Conservation (phyloP, 1,140 invertebrate species). For the Drosophila biarmipes region DNA sequence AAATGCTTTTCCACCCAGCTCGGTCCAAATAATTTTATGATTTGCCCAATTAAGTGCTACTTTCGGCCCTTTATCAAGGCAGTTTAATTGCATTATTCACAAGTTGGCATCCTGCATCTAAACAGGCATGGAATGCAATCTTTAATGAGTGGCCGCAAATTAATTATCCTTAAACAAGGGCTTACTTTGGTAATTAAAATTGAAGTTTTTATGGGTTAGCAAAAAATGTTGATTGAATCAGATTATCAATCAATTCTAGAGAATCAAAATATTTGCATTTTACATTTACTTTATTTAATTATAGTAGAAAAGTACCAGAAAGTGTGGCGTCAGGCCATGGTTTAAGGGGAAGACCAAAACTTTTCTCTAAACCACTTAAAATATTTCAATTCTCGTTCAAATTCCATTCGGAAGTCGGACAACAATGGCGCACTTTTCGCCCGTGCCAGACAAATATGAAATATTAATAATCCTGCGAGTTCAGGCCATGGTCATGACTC, state of each 20-base stretch:
- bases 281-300: no score
- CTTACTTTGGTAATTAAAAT: not conserved
- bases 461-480: slow-evolving; percentile 73
- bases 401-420: slow-evolving; percentile 21
- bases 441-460: slow-evolving; percentile 80
- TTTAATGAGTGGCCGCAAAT: not conserved
- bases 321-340: not conserved
- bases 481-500: slow-evolving; percentile 37
- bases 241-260: not conserved
- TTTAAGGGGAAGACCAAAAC: slow-evolving; percentile 13
- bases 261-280: not conserved
- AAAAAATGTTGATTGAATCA: not conserved
- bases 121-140: not conserved
- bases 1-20: slow-evolving; percentile 26
- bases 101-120: not conserved
- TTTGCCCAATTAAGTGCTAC: slow-evolving; percentile 39
- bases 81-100: slow-evolving; percentile 15
- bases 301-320: no score
- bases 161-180: not conserved
- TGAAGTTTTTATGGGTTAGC: not conserved
- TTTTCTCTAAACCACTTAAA: slow-evolving; percentile 12
- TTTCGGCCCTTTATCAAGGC: slow-evolving; percentile 24
- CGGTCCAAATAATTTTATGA: slow-evolving; percentile 38
- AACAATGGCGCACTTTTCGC: slow-evolving; percentile 46
- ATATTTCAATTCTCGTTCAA: slow-evolving; percentile 18